These are phyloP conservation scores for Amazona vittata DNA, from an alignment of 2,113 vertebrate species.

Conservation along the genomic window DNA sequence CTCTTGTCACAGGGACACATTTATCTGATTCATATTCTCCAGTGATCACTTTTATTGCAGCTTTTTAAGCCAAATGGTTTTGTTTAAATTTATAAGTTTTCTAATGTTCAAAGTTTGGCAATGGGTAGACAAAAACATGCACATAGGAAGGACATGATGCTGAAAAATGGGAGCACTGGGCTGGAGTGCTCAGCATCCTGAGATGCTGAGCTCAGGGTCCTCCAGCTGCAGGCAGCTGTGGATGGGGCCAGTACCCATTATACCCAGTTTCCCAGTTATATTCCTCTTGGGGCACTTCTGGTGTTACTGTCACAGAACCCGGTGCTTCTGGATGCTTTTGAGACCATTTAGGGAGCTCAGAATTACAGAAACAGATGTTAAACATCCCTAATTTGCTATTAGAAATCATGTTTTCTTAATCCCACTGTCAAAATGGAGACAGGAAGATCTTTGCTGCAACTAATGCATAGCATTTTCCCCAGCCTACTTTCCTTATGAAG, in stretches of 20 bases:
- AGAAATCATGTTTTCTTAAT: constrained; percentile 27
- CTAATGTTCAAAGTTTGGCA: constrained; percentile 53
- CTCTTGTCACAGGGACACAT: constrained; percentile 58
- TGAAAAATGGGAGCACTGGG: background rate
- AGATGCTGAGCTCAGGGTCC: background rate
- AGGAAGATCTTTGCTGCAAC: background rate
- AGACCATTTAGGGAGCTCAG: background rate
- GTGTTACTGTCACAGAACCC: background rate
- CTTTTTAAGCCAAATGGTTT: constrained; percentile 44
- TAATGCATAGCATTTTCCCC: background rate
- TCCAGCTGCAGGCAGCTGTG: background rate
- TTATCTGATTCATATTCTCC: constrained; percentile 65
- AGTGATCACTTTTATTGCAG: constrained; percentile 32
- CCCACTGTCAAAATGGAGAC: background rate
- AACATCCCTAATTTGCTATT: background rate
- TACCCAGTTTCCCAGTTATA: background rate
- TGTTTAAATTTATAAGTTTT: constrained; percentile 16
- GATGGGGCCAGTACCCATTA: background rate
- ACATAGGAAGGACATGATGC: background rate
- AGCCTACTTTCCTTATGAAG: background rate
- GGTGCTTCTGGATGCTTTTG: background rate
- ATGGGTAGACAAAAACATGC: background rate
- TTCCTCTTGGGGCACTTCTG: background rate
- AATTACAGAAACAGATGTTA: constrained; percentile 41
- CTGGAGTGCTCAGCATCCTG: background rate